Evolutionary conservation across 2,113 vertebrate genomes (phyloP).

Genomic region (Gymnorhina tibicen): DNA sequence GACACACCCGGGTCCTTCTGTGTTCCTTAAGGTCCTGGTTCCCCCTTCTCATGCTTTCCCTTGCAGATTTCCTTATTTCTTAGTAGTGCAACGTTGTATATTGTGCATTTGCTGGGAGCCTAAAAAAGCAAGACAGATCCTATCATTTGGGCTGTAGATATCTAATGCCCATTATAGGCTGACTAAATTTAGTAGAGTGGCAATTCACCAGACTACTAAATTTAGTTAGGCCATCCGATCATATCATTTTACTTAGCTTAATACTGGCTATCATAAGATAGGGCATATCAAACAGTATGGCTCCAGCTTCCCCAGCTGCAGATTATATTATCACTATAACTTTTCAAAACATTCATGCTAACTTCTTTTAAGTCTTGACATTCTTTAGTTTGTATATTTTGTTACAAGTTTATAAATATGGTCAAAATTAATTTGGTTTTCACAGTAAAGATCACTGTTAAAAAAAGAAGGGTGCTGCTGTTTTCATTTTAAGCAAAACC

Average conservation of each 20-base stretch:
- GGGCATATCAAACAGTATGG: conserved; percentile 53
- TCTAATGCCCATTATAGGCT: conserved; percentile 45
- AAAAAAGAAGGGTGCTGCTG: neutral
- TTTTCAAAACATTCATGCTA: conserved; percentile 27
- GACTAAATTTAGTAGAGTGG: conserved; percentile 58
- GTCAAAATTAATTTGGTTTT: neutral
- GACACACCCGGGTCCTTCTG: neutral
- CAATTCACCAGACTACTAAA: conserved; percentile 63
- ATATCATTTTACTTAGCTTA: conserved; percentile 56
- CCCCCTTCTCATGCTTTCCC: neutral
- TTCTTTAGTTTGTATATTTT: conserved; percentile 9
- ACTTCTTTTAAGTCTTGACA: neutral
- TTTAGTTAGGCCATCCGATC: conserved; percentile 60
- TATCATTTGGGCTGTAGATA: conserved; percentile 50
- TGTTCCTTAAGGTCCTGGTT: neutral
- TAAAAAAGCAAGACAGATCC: conserved; percentile 55
- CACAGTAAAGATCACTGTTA: neutral
- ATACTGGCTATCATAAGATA: conserved; percentile 51
- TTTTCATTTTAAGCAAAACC: neutral
- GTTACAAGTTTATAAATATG: neutral
- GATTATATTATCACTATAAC: conserved; percentile 21
- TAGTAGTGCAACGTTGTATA: neutral
- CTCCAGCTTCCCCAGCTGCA: conserved; percentile 47
- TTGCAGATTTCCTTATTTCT: neutral
- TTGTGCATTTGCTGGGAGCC: neutral